Conservation (phyloP, 2,113 vertebrate genomes). For the Trinectes maculatus region DNA sequence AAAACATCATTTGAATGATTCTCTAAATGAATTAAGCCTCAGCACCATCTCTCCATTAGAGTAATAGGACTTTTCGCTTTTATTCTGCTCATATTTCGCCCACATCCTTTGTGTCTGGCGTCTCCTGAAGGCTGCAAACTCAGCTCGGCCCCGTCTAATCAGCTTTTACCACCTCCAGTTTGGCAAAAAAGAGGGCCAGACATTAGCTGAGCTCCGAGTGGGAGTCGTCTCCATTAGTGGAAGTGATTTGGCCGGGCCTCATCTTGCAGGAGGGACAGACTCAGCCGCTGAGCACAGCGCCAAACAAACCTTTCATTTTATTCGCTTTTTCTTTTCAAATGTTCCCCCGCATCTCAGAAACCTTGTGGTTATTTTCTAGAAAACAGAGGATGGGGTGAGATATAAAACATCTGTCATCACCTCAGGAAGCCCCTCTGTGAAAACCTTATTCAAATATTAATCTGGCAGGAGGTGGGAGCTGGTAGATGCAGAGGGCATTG, state of each 20-base stretch:
- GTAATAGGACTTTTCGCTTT: not conserved
- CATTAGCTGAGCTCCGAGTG: constrained; percentile 50
- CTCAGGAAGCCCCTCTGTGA: constrained; percentile 43
- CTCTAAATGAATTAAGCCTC: too few species aligned
- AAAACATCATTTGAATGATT: too few species aligned
- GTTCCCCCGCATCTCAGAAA: constrained; percentile 32
- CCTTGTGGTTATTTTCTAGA: constrained; percentile 17
- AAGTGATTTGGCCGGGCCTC: constrained; percentile 60
- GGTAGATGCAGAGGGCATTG: constrained; percentile 7
- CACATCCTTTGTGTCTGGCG: constrained; percentile 9
- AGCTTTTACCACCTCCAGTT: constrained; percentile 39
- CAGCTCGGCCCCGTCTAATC: constrained; percentile 43
- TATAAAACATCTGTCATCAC: constrained; percentile 40
- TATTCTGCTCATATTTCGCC: constrained; percentile 4
- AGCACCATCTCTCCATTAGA: not conserved
- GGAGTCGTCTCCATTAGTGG: constrained; percentile 65
- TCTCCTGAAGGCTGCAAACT: constrained; percentile 43
- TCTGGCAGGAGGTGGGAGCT: constrained; percentile 23
- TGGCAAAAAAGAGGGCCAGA: constrained; percentile 48
- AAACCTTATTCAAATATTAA: constrained; percentile 40
- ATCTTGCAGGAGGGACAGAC: constrained; percentile 36
- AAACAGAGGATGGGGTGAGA: constrained; percentile 8
- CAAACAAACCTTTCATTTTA: constrained; percentile 20
- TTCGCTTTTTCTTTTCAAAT: not conserved
- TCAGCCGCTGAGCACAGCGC: constrained; percentile 2